phyloP scores from a whole-genome alignment of 2,113 vertebrate species.

The Sapajus apella region DNA sequence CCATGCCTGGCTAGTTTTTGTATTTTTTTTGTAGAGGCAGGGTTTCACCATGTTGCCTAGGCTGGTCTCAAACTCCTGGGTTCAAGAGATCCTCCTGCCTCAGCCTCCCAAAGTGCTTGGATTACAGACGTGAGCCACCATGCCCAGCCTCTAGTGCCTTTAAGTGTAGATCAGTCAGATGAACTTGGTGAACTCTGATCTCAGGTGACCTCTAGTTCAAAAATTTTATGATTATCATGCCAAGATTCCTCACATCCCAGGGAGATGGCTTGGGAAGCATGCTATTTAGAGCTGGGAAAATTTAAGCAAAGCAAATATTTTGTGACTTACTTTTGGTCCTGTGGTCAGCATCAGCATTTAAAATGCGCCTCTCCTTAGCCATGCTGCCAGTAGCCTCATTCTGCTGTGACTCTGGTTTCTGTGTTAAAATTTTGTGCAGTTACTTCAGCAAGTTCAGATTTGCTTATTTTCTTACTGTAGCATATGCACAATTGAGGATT shows the following conservation, averaged over 20 bases:
- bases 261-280: background rate
- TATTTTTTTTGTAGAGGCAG: too few relatives aligned
- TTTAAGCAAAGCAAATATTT: background rate
- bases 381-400: background rate
- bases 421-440: background rate
- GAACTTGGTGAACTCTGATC: background rate
- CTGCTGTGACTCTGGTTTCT: background rate
- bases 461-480: conserved; percentile 12
- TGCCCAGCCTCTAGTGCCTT: background rate
- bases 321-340: background rate
- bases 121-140: background rate
- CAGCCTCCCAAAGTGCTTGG: too few relatives aligned
- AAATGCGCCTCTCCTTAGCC: background rate
- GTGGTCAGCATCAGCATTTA: background rate
- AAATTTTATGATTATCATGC: background rate
- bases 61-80: too few relatives aligned
- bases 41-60: too few relatives aligned
- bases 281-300: background rate
- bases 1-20: too few relatives aligned
- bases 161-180: background rate
- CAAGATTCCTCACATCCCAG: background rate
- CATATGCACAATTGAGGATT: background rate
- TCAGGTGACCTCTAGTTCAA: background rate
- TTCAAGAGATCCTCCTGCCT: too few relatives aligned
- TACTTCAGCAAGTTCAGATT: background rate